These are phyloP conservation scores for Heliangelus exortis DNA, from an alignment of 2,797 vertebrate genomes.

Conservation along the genomic window DNA sequence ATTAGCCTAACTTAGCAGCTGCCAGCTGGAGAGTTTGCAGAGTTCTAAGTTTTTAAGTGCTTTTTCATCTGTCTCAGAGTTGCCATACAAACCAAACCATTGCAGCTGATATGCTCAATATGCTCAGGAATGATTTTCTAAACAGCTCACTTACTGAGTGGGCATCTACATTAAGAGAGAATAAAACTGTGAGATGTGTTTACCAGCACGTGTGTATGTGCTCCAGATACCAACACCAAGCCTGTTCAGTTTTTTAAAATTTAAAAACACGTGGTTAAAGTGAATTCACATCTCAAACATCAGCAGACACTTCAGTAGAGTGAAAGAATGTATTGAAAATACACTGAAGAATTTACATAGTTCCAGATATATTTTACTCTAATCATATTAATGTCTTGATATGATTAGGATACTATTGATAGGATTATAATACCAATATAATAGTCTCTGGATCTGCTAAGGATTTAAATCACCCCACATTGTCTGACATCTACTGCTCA, in stretches of 20 bases:
- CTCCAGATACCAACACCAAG: neutral
- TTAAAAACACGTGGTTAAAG: neutral
- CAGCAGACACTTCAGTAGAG: neutral
- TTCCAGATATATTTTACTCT: neutral
- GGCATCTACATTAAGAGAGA: neutral
- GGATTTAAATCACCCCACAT: neutral
- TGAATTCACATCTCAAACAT: neutral
- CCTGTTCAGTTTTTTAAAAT: neutral
- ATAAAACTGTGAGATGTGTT: neutral
- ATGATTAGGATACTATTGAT: too few relatives aligned
- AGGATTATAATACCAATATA: too few relatives aligned
- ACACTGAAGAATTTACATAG: neutral
- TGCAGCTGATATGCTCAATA: slow-evolving; percentile 38
- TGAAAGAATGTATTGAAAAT: neutral
- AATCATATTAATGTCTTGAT: neutral
- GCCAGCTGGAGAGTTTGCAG: slow-evolving; percentile 69
- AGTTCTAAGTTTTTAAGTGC: slow-evolving; percentile 69
- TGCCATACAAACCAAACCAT: slow-evolving; percentile 65
- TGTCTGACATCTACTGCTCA: neutral
- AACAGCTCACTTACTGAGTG: neutral
- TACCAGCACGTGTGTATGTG: neutral
- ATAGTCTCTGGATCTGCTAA: neutral
- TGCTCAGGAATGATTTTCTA: slow-evolving; percentile 20
- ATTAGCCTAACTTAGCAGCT: slow-evolving; percentile 76
- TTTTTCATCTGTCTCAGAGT: slow-evolving; percentile 58